Evolutionary conservation across 2,113 vertebrate genomes (phyloP).

Genomic region (Corythaeola cristata): DNA sequence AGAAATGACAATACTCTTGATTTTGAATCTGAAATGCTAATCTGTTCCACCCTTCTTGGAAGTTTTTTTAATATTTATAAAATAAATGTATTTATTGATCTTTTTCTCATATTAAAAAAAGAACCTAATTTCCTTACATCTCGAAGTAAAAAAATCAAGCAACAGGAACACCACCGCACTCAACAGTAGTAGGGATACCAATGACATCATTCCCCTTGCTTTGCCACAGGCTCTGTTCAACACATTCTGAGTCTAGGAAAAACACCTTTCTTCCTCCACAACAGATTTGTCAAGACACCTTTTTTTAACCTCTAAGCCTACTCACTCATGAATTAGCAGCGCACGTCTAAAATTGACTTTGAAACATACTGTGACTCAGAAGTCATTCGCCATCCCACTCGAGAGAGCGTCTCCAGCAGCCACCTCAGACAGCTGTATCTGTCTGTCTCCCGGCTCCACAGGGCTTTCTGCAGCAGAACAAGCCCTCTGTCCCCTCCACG

Average conservation of each 20-base stretch:
- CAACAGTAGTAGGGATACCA: background rate
- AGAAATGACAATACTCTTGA: background rate
- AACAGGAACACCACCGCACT: background rate
- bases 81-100: background rate
- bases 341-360: rapidly evolving
- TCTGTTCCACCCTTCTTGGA: background rate
- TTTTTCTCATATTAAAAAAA: background rate
- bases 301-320: background rate
- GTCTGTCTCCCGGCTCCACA: rapidly evolving
- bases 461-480: rapidly evolving
- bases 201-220: background rate
- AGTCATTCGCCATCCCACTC: too few species aligned
- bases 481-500: background rate
- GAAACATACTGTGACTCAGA: background rate
- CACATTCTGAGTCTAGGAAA: background rate
- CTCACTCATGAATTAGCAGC: background rate
- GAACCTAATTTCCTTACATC: rapidly evolving
- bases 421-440: rapidly evolving
- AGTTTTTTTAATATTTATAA: background rate
- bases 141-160: background rate
- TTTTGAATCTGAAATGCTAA: background rate
- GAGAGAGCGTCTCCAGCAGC: background rate
- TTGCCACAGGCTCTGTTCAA: background rate
- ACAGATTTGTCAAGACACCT: background rate
- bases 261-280: background rate